Conservation (phyloP, 2,113 vertebrate species). For the Mesoclemmys tuberculata region DNA sequence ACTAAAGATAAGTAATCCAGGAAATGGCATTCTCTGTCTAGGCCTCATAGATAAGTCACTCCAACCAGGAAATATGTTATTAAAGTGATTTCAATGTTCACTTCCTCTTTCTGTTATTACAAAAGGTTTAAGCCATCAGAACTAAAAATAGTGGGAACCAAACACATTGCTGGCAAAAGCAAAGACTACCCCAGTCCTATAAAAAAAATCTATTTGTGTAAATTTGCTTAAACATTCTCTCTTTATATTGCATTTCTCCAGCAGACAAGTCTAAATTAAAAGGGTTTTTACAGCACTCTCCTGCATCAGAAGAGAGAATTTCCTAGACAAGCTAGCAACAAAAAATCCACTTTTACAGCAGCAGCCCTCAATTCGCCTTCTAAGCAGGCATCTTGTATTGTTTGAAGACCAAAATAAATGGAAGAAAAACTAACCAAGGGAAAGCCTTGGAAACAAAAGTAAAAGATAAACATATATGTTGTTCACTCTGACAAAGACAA, state of each 20-base stretch:
- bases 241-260: neutral
- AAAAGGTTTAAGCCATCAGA: constrained; percentile 42
- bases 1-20: constrained; percentile 76
- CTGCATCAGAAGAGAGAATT: neutral
- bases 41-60: constrained; percentile 78
- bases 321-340: neutral
- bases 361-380: neutral
- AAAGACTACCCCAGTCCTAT: neutral
- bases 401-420: neutral
- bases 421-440: neutral
- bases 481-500: neutral
- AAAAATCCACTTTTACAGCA: neutral
- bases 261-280: neutral
- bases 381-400: neutral
- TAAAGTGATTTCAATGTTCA: constrained; percentile 79
- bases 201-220: neutral
- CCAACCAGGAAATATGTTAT: constrained; percentile 80
- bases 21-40: constrained; percentile 83
- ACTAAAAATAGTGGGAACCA: constrained; percentile 58
- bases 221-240: neutral
- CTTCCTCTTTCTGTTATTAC: constrained; percentile 80
- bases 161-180: constrained; percentile 14
- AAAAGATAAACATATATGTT: no score
- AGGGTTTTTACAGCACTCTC: neutral
- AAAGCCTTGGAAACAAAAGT: neutral